A percentile compares a stretch with the other conserved stretches of the same genome.
These are phyloP conservation scores for Pachypeltis micranthus DNA, from an alignment of 1,140 invertebrate species.

Conservation along the genomic window DNA sequence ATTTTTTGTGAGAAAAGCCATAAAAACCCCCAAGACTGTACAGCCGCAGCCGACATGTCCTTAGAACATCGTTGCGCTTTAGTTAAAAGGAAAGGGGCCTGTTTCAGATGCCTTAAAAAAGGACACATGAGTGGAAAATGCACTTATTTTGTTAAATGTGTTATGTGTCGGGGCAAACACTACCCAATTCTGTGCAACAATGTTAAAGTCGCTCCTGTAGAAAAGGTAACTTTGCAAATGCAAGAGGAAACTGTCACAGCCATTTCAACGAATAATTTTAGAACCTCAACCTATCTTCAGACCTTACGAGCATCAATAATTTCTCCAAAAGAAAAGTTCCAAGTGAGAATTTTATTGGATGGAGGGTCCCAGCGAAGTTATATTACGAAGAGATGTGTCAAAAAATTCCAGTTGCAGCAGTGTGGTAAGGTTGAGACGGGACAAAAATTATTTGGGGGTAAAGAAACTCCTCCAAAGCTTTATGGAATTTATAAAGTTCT, in stretches of 20 bases:
- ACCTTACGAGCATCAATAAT: not conserved
- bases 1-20: conserved; percentile 1
- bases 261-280: not conserved
- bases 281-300: not conserved
- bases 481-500: not conserved
- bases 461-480: not conserved
- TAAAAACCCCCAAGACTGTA: not conserved
- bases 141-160: not conserved
- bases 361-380: not conserved
- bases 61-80: not conserved
- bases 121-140: not conserved
- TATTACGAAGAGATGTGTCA: not conserved
- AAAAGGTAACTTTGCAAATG: not conserved
- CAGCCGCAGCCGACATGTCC: not conserved
- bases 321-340: not conserved
- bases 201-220: not conserved
- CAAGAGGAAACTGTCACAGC: not conserved
- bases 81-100: not conserved
- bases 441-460: not conserved
- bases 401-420: not conserved
- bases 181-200: not conserved
- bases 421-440: not conserved
- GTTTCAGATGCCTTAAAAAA: not conserved
- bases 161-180: not conserved
- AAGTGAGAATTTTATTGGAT: not conserved